phyloP scores from a whole-genome alignment of 2,797 vertebrate species.

The Coregonus suidteri region DNA sequence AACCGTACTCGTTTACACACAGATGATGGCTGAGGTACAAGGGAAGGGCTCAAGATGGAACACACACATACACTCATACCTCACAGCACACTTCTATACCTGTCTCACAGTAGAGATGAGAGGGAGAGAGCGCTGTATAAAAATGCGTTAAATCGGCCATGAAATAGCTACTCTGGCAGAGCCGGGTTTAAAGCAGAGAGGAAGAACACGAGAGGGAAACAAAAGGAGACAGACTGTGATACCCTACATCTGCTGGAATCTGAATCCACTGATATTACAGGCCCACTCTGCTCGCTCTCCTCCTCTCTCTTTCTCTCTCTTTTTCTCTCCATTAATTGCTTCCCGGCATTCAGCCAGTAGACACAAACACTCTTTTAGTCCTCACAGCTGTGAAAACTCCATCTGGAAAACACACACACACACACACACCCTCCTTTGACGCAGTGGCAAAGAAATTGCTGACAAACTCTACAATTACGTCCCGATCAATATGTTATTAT shows the following conservation, averaged over 20 bases:
- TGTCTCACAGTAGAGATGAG: not conserved
- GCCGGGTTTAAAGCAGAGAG: not conserved
- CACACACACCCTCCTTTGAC: not conserved
- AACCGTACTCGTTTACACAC: conserved; percentile 1
- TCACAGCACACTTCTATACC: not conserved
- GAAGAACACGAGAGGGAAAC: not conserved
- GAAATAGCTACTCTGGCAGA: conserved; percentile 15
- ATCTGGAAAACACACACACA: conserved; percentile 20
- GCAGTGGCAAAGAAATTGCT: conserved; percentile 48
- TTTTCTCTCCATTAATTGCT: not conserved
- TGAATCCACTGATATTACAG: not conserved
- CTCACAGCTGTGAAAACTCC: conserved; percentile 42
- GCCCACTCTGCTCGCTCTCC: not conserved
- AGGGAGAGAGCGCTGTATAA: not conserved
- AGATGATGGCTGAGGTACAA: not conserved
- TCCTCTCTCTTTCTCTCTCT: not conserved
- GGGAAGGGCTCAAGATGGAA: not conserved
- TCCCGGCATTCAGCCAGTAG: conserved; percentile 10
- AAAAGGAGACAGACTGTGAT: not conserved
- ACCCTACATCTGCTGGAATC: not conserved
- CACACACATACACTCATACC: conserved; percentile 11
- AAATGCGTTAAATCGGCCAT: conserved; percentile 1
- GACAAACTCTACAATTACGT: conserved; percentile 57
- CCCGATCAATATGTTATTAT: conserved; percentile 62
- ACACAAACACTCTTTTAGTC: conserved; percentile 36